Base-by-base conservation (phyloP, 1,140 invertebrate genomes). In the Coboldia fuscipes region DNA sequence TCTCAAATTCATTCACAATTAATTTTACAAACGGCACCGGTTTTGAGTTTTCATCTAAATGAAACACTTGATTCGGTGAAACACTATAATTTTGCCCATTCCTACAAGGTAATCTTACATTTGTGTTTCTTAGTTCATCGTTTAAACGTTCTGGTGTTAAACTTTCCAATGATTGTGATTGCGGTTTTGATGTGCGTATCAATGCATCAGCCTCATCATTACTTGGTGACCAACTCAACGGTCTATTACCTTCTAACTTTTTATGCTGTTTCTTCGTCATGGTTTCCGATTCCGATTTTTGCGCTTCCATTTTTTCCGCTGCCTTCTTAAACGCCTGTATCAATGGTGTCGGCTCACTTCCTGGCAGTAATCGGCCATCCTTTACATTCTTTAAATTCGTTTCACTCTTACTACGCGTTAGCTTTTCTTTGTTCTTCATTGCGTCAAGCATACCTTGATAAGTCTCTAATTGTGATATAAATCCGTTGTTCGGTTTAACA, bases 371-470 rank as follows among this genome's bases (percentile, higher is more conserved):
- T n/a, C 50, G 42, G 12, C 50, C 52, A 43, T 55, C 52, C 39
- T 55, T 55, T 49, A 47, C 48, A 46, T 46, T 53, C 50, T 84
- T 84, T 9, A 88, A 54, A 57, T 88, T 88, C 14, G 82, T 90
- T 53, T 92, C 85, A 35, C 86, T 92, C 59, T 92, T 89, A 27
- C 84, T 88, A 35, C 85, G 65, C 45, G 90, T 78, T 37, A 84
- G 58, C 51, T 85, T 89, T 48, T 92, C 83, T 45, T 85, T 79
- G 47, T 93, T 89, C 51, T 84, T 89, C 83, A 92, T 96, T 1
- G 90, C 92, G 53, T 84, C 82, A 34, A 97, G 62, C 46, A 92
- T 92, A 34, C 86, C 86, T 58, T 92, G 83, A 53, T 97, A 98
- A 8, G 81, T 94, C 59, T 90, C 83, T 34, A 98, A 59, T 56